A percentile compares a stretch with the other conserved stretches of the same genome.
Conservation (phyloP, 2,888 invertebrate species). For the Sinhomidia bicolor region DNA sequence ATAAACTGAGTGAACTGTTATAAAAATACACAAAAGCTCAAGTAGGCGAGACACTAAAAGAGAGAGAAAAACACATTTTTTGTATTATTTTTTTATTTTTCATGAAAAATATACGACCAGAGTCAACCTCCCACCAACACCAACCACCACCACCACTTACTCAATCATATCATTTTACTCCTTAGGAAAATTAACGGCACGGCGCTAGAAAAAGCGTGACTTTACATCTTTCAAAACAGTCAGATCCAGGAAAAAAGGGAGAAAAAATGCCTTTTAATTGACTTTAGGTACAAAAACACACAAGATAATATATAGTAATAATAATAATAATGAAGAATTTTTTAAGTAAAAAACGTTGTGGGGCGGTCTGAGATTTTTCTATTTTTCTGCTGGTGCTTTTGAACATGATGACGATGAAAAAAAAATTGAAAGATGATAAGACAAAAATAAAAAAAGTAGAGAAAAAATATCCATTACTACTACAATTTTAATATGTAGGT, state of each 20-base stretch:
- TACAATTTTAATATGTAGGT: background rate
- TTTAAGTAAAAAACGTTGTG: conserved; percentile 26
- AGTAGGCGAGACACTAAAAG: conserved; percentile 25
- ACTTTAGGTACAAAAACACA: conserved; percentile 39
- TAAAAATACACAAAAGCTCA: background rate
- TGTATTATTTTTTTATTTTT: conserved; percentile 25
- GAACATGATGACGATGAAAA: background rate
- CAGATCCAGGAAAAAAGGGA: background rate
- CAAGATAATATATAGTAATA: too few species aligned
- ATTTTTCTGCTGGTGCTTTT: background rate
- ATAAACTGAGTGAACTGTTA: background rate
- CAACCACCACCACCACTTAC: conserved; percentile 26
- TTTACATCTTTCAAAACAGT: conserved; percentile 53
- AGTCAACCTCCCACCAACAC: conserved; percentile 54
- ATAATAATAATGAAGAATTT: too few species aligned
- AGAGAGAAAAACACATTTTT: conserved; percentile 31
- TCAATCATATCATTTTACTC: conserved; percentile 40
- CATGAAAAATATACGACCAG: conserved; percentile 44
- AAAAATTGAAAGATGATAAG: conserved; percentile 44
- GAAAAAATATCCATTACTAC: conserved; percentile 17
- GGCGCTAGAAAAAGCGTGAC: conserved; percentile 59
- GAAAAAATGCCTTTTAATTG: conserved; percentile 58
- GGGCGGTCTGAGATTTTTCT: conserved; percentile 62
- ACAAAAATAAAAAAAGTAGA: conserved; percentile 10
- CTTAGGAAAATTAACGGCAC: background rate